Evolutionary conservation across 1,140 invertebrate species (phyloP), one percentile per base, ranked within the genome.

Genomic region (Aphelenchoides fujianensis): DNA sequence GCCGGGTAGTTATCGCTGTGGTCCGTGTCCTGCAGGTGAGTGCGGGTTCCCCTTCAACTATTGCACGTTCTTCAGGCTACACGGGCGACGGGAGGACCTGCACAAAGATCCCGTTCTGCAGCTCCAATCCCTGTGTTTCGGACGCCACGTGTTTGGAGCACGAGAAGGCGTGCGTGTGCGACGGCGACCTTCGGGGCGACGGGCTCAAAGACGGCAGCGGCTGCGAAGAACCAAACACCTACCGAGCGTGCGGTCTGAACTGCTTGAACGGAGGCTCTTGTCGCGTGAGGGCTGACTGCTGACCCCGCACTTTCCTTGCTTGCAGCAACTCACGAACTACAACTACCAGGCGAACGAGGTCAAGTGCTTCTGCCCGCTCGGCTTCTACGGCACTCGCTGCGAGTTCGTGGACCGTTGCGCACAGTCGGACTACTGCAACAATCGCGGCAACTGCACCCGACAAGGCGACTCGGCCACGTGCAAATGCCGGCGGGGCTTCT

Each of bases 11-110:
- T 79, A 84, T 19, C 69, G 54, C 7, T 87, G 87, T 79, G 86
- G 82, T 2, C 72, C 82, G 0, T 87, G 87, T 71, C 87, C 87
- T 9, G 31, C 79, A 68, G 86, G 85, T 78, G 48, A 73, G 2
- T 28, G 12, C 12, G 16, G 7, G 9, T 32, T 70, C 68, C 34
- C 12, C 27, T 9, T 70, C 19, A 32, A 66, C 27, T 28, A 35
- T 30, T n/a, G 62, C 41, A 52, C 2, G 52, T 67, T 32, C 66
- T 59, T 19, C 28, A 85, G 84, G 85, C 78, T 86, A 85, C 75
- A 74, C 78, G 68, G 86, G 86, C 62, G 74, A 86, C 75, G 86
- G 85, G 36, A 68, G 69, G 12, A 82, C 71, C 0, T 87, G 86
- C 73, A 79, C 63, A 3, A 85, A 74, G 72, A 75, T 83, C 19